Evolutionary conservation across 2,113 vertebrate genomes (phyloP).

Genomic region (Solea solea): DNA sequence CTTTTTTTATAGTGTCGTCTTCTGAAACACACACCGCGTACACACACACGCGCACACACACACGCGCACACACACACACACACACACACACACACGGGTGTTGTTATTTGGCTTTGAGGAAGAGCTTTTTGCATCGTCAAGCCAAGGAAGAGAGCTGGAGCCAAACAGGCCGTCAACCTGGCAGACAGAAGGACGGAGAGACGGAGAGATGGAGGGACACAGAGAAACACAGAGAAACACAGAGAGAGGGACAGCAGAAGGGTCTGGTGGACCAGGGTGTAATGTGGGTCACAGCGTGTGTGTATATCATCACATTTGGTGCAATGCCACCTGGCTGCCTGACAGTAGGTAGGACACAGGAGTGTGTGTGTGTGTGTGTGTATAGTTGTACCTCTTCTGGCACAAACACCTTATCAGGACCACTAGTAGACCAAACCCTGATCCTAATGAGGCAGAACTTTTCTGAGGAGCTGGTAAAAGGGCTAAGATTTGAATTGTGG

Average conservation of each 20-base stretch:
- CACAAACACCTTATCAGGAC: too few relatives aligned
- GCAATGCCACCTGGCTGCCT: conserved; percentile 64
- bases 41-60: conserved; percentile 24
- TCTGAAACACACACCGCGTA: conserved; percentile 37
- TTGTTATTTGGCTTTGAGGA: conserved; percentile 24
- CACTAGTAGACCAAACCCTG: too few relatives aligned
- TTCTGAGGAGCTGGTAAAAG: too few relatives aligned
- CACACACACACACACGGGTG: conserved; percentile 23
- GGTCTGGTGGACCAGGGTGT: conserved; percentile 25
- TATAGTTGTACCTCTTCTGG: conserved; percentile 28
- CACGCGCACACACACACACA: conserved; percentile 14
- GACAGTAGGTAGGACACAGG: conserved; percentile 48
- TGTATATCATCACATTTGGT: conserved; percentile 57
- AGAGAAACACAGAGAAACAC: conserved; percentile 36
- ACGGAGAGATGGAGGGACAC: conserved; percentile 42
- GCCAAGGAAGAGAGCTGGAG: conserved; percentile 35
- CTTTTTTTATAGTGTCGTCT: conserved; percentile 50
- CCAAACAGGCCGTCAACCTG: conserved; percentile 41
- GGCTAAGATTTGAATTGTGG: too few relatives aligned
- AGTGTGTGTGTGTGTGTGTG: background rate
- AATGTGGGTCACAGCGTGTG: conserved; percentile 45
- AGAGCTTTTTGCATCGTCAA: conserved; percentile 38
- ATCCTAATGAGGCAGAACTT: too few relatives aligned
- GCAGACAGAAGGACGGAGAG: conserved; percentile 46
- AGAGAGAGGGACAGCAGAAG: conserved; percentile 15